Percentiles rank a stretch among this genome's conserved stretches.
phyloP scores from a whole-genome alignment of 2,888 invertebrate genomes.

The Epinotia bilunana region DNA sequence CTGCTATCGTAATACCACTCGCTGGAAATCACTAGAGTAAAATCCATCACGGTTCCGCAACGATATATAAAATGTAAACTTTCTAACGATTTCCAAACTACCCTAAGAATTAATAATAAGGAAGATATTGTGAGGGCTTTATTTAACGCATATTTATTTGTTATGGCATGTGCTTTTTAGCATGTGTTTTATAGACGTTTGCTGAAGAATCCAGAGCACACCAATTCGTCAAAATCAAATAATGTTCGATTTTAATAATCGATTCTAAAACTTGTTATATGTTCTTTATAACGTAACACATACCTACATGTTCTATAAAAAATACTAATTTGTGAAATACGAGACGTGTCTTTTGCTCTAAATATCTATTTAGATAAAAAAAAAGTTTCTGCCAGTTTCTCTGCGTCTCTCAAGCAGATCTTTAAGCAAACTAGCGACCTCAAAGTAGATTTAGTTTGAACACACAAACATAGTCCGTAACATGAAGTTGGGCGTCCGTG shows the following conservation, averaged over 20 bases:
- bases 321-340: too few species aligned
- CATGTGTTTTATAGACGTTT: too few species aligned
- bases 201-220: too few species aligned
- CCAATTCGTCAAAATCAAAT: too few species aligned
- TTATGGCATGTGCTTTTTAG: neutral
- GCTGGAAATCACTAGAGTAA: conserved; percentile 27
- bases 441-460: neutral
- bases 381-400: neutral
- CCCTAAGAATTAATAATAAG: conserved; percentile 11
- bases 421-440: neutral
- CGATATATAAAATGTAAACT: conserved; percentile 25
- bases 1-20: conserved; percentile 10
- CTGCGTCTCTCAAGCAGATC: neutral
- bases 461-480: neutral
- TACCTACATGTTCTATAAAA: too few species aligned
- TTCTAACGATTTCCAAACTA: neutral
- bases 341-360: too few species aligned
- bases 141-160: neutral
- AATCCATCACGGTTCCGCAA: conserved; percentile 9
- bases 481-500: neutral
- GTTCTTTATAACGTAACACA: too few species aligned
- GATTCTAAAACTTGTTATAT: too few species aligned
- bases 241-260: too few species aligned
- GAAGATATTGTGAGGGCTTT: neutral
- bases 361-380: too few species aligned